These are phyloP conservation scores for Furcula furcula DNA, from an alignment of 2,888 invertebrate genomes.

Conservation along the genomic window DNA sequence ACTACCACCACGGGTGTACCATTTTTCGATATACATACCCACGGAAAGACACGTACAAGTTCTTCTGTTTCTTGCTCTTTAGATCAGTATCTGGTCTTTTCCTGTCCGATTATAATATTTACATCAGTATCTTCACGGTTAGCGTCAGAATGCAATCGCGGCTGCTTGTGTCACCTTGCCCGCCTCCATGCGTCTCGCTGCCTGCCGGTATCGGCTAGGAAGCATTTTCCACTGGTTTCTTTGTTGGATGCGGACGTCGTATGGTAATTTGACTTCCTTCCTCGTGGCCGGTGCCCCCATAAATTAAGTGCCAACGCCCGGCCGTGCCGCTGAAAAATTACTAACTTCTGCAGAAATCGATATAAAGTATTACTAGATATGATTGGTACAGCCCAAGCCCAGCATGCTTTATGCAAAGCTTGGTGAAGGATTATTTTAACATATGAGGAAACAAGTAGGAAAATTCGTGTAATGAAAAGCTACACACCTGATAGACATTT, in stretches of 20 bases:
- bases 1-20: too few relatives aligned
- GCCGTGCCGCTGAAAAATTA: slow-evolving; percentile 71
- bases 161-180: not conserved
- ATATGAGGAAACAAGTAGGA: too few relatives aligned
- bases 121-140: too few relatives aligned
- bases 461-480: too few relatives aligned
- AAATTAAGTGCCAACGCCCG: slow-evolving; percentile 71
- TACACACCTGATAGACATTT: too few relatives aligned
- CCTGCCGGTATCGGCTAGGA: slow-evolving; percentile 47
- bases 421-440: too few relatives aligned
- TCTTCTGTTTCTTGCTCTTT: too few relatives aligned
- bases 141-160: not conserved
- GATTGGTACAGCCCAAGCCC: not conserved
- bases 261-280: slow-evolving; percentile 78
- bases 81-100: too few relatives aligned
- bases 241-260: slow-evolving; percentile 66
- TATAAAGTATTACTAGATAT: slow-evolving; percentile 37
- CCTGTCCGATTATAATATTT: too few relatives aligned
- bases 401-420: too few relatives aligned
- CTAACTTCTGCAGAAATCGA: slow-evolving; percentile 56
- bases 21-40: too few relatives aligned
- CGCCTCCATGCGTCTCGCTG: slow-evolving; percentile 42
- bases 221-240: slow-evolving; percentile 59
- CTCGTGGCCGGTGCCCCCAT: slow-evolving; percentile 56
- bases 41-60: too few relatives aligned